A percentile compares a stretch with the other conserved stretches of the same genome.
Conservation (phyloP, 2,797 vertebrate genomes). For the Lacerta viridis region DNA sequence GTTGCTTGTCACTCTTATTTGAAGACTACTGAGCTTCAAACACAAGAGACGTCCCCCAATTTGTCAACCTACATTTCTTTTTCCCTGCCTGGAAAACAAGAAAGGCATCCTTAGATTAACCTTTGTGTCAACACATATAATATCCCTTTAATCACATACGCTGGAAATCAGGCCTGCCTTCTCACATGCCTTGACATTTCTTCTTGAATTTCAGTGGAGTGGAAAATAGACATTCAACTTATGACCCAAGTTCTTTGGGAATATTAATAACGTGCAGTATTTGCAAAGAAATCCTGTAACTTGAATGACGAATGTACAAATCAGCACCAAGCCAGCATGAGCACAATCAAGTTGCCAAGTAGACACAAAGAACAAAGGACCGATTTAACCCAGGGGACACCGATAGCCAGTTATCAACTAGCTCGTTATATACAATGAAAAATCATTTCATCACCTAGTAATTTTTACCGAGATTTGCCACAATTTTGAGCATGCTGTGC, state of each 20-base stretch:
- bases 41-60: conserved; percentile 17
- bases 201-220: conserved; percentile 45
- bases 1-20: fast-evolving
- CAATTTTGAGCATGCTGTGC: background rate
- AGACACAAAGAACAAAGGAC: background rate
- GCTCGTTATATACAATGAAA: background rate
- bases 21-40: background rate
- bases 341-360: background rate
- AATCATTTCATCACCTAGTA: conserved; percentile 38
- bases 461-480: conserved; percentile 8
- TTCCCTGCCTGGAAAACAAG: conserved; percentile 35
- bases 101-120: conserved; percentile 63
- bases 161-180: conserved; percentile 57
- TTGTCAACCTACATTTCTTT: conserved; percentile 51
- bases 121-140: conserved; percentile 60
- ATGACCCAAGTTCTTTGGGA: conserved; percentile 50
- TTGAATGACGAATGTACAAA: background rate
- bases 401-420: conserved; percentile 19
- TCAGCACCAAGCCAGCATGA: conserved; percentile 14
- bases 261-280: conserved; percentile 32
- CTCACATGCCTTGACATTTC: conserved; percentile 50
- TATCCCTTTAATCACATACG: conserved; percentile 18
- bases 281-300: conserved; percentile 47
- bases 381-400: background rate
- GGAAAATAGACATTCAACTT: conserved; percentile 67